These are phyloP conservation scores for Drosophila kanapiae DNA, from an alignment of 1,140 invertebrate genomes.

Conservation along the genomic window DNA sequence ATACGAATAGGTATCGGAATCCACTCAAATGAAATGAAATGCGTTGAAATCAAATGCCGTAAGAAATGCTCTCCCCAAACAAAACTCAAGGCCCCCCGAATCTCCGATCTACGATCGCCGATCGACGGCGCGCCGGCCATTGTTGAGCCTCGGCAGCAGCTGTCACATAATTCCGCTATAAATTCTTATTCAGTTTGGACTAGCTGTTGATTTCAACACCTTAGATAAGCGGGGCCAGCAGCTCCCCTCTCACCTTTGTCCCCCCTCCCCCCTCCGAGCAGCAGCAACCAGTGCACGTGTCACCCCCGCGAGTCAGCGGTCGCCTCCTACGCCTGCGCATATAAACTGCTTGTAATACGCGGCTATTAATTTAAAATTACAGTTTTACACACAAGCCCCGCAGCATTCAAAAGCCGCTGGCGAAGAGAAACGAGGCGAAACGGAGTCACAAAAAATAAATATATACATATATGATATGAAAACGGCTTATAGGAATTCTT, in stretches of 20 bases:
- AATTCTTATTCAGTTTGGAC: slow-evolving; percentile 84
- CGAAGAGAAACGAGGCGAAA: slow-evolving; percentile 16
- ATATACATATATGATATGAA: slow-evolving; percentile 26
- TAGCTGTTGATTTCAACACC: slow-evolving; percentile 84
- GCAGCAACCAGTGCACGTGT: slow-evolving; percentile 11
- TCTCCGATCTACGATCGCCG: slow-evolving; percentile 14
- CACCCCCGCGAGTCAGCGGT: slow-evolving; percentile 43
- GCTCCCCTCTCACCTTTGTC: slow-evolving; percentile 7
- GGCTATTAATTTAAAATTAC: slow-evolving; percentile 84
- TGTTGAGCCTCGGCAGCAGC: slow-evolving; percentile 64
- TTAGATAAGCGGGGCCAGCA: slow-evolving; percentile 57
- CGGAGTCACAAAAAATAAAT: slow-evolving; percentile 20
- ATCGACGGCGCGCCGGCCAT: slow-evolving; percentile 9
- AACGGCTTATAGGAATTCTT: slow-evolving; percentile 25
- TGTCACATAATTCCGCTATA: slow-evolving; percentile 84
- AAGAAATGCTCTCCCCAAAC: slow-evolving; percentile 63
- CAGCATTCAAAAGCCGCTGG: slow-evolving; percentile 11
- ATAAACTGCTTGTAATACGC: slow-evolving; percentile 83
- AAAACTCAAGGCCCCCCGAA: slow-evolving; percentile 25
- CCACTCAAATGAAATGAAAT: slow-evolving; percentile 65
- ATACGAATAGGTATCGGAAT: slow-evolving; percentile 22
- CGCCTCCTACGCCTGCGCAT: slow-evolving; percentile 74
- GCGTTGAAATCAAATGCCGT: slow-evolving; percentile 74
- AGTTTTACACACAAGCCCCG: slow-evolving; percentile 71
- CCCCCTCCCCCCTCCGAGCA: not conserved